Conservation (phyloP, 2,888 invertebrate species). For the Petrophora chlorosata region DNA sequence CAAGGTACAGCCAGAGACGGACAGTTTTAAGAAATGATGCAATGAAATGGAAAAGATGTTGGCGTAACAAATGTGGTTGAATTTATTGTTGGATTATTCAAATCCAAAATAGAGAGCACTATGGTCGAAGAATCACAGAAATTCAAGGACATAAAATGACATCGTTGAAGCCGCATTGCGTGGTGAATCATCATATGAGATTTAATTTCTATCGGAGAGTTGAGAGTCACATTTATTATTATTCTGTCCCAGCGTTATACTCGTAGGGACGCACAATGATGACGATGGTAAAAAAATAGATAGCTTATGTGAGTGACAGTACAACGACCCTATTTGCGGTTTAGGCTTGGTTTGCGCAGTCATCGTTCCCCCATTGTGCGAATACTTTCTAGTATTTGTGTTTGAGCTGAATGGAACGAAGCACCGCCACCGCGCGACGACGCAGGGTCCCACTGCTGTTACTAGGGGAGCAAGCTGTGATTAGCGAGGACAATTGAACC, state of each 20-base stretch:
- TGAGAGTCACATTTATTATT: too few relatives aligned
- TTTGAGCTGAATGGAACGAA: conserved; percentile 30
- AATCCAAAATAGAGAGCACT: too few relatives aligned
- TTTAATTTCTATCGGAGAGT: too few relatives aligned
- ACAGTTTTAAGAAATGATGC: not conserved
- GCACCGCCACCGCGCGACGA: not conserved
- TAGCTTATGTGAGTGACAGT: not conserved
- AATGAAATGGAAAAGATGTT: not conserved
- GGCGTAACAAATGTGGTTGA: too few relatives aligned
- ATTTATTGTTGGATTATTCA: too few relatives aligned
- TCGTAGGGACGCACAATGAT: too few relatives aligned
- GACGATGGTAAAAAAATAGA: not conserved
- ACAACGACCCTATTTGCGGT: conserved; percentile 4
- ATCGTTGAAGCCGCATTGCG: too few relatives aligned
- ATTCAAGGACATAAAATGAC: too few relatives aligned
- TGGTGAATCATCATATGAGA: too few relatives aligned
- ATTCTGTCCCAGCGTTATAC: too few relatives aligned
- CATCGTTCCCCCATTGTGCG: conserved; percentile 14
- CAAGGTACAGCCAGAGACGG: not conserved
- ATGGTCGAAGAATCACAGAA: too few relatives aligned
- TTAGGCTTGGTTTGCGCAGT: conserved; percentile 21
- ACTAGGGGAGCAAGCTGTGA: not conserved
- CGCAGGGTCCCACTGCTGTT: not conserved
- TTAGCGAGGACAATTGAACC: too few relatives aligned
- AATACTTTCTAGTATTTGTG: conserved; percentile 38